Conservation (phyloP, 2,797 vertebrate genomes). For the Danio kyathit region DNA sequence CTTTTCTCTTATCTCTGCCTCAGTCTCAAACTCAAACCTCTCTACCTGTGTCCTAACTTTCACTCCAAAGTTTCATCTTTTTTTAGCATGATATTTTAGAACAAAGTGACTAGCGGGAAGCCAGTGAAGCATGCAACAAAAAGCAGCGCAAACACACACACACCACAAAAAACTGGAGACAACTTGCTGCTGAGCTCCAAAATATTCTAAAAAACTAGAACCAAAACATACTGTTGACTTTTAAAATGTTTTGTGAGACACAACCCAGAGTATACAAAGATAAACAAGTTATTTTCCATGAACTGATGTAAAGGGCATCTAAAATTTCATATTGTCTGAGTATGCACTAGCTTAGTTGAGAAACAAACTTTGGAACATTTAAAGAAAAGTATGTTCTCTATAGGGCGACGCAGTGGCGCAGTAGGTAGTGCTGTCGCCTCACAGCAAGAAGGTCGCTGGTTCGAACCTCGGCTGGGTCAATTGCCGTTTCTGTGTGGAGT, state of each 20-base stretch:
- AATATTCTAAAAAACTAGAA: constrained; percentile 3
- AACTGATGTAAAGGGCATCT: not conserved
- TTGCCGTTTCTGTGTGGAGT: too few species aligned
- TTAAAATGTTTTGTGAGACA: constrained; percentile 13
- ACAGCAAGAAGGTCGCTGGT: too few species aligned
- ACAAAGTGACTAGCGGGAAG: constrained; percentile 23
- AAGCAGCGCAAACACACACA: not conserved
- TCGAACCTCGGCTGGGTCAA: too few species aligned
- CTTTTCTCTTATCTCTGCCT: constrained; percentile 13
- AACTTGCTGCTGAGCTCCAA: not conserved
- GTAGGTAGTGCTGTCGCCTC: too few species aligned
- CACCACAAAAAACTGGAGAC: not conserved
- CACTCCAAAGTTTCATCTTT: constrained; percentile 3
- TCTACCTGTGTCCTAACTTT: constrained; percentile 17
- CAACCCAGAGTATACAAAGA: not conserved
- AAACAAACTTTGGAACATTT: not conserved
- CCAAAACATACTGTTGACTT: constrained; percentile 19
- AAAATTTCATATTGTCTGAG: not conserved
- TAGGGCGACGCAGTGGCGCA: too few species aligned
- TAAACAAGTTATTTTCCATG: not conserved
- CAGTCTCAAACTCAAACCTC: not conserved
- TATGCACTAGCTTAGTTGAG: not conserved
- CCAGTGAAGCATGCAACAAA: constrained; percentile 1
- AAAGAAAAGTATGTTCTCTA: not conserved
- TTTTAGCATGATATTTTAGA: constrained; percentile 21